Evolutionary conservation across 2,113 vertebrate genomes (phyloP).

Genomic region (Nymphicus hollandicus): DNA sequence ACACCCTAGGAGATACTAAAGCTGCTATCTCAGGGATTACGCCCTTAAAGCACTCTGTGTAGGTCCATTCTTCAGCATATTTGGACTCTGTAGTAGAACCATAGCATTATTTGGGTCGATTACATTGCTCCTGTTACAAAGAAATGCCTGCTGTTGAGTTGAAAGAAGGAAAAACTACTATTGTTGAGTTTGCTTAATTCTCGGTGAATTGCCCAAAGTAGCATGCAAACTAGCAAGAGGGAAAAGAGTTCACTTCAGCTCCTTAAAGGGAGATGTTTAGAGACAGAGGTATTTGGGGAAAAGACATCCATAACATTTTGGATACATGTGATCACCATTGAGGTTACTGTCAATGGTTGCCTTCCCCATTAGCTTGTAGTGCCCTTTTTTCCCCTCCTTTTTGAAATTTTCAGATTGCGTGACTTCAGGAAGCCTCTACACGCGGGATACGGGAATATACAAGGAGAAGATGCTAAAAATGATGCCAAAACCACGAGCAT

Average conservation of each 20-base stretch:
- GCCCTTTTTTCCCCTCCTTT: fast-evolving
- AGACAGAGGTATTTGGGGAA: background rate
- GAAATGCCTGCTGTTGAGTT: background rate
- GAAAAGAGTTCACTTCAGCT: background rate
- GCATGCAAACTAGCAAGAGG: background rate
- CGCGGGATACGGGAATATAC: background rate
- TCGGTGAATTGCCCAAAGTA: background rate
- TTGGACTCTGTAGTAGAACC: background rate
- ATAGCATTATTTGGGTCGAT: background rate
- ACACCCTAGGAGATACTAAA: background rate
- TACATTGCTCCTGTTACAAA: background rate
- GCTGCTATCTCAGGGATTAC: background rate
- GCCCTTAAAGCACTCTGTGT: background rate
- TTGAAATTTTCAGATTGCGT: background rate
- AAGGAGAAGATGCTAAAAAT: background rate
- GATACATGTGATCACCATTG: background rate
- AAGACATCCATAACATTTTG: background rate
- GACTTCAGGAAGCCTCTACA: background rate
- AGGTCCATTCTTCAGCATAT: background rate
- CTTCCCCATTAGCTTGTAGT: background rate
- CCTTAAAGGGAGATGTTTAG: background rate
- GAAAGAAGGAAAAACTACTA: background rate
- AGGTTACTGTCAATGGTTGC: background rate
- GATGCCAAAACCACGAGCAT: background rate
- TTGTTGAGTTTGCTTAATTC: background rate